A percentile compares a stretch with the other conserved stretches of the same genome.
These are phyloP conservation scores for Thymelicus lineola DNA, from an alignment of 2,888 invertebrate species.

Conservation along the genomic window DNA sequence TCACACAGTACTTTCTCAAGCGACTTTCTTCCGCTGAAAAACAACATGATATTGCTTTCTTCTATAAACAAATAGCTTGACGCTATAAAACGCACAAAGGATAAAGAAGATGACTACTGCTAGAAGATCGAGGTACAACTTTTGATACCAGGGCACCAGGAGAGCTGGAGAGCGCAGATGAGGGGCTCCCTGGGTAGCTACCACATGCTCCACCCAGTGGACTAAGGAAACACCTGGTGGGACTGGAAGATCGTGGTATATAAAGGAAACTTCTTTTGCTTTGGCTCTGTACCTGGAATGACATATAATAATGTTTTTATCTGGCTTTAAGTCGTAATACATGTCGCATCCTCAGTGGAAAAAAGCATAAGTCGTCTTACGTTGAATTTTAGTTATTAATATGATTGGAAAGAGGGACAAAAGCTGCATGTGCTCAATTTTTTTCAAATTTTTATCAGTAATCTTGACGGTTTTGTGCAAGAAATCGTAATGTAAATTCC, in stretches of 20 bases:
- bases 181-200: not conserved
- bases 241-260: slow-evolving; percentile 22
- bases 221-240: slow-evolving; percentile 5
- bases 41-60: not conserved
- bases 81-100: not conserved
- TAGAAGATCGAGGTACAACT: slow-evolving; percentile 4
- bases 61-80: not conserved
- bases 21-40: not conserved
- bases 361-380: too few species aligned
- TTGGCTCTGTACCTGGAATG: slow-evolving; percentile 15
- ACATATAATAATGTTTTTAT: not conserved
- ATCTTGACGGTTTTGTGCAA: too few species aligned
- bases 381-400: too few species aligned
- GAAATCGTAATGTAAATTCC: too few species aligned
- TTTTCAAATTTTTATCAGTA: too few species aligned
- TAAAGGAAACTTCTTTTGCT: slow-evolving; percentile 23
- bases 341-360: too few species aligned
- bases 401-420: too few species aligned
- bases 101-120: not conserved
- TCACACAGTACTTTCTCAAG: not conserved
- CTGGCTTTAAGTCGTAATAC: too few species aligned
- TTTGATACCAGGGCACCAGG: slow-evolving; percentile 15
- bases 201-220: slow-evolving; percentile 16
- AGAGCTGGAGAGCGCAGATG: slow-evolving; percentile 21
- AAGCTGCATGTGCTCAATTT: too few species aligned